phyloP scores from a whole-genome alignment of 1,140 invertebrate species.

The Centruroides sculpturatus region DNA sequence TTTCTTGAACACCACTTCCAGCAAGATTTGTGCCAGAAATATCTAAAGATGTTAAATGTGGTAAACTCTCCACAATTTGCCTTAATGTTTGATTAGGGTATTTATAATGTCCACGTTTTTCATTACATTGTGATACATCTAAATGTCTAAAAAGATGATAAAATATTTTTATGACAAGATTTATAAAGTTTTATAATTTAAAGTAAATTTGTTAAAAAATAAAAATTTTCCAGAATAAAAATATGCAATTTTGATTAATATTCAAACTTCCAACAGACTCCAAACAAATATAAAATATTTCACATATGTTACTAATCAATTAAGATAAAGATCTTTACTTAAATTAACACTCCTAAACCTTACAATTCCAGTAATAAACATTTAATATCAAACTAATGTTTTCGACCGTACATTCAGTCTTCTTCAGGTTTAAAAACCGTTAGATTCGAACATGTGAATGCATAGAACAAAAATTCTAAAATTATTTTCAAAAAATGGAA shows the following conservation, averaged over 20 bases:
- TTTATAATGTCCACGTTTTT: conserved; percentile 43
- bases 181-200: neutral
- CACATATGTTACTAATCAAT: too few species aligned
- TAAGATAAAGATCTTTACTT: too few species aligned
- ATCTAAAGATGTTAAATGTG: conserved; percentile 61
- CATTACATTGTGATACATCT: conserved; percentile 58
- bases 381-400: too few species aligned
- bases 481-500: too few species aligned
- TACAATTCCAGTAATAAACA: too few species aligned
- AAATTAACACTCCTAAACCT: too few species aligned
- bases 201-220: neutral
- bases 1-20: conserved; percentile 31
- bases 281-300: too few species aligned
- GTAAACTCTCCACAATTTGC: conserved; percentile 52
- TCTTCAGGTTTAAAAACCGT: too few species aligned
- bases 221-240: conserved; percentile 5
- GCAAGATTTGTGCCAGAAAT: conserved; percentile 81
- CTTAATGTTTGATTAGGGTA: conserved; percentile 50
- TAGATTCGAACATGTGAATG: too few species aligned
- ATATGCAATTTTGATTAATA: neutral
- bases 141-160: conserved; percentile 43
- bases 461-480: too few species aligned
- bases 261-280: too few species aligned
- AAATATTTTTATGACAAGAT: conserved; percentile 7
- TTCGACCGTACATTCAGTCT: too few species aligned